A percentile compares a stretch with the other conserved stretches of the same genome.
Conservation (phyloP, 2,888 invertebrate species). For the Spicauda simplicius region DNA sequence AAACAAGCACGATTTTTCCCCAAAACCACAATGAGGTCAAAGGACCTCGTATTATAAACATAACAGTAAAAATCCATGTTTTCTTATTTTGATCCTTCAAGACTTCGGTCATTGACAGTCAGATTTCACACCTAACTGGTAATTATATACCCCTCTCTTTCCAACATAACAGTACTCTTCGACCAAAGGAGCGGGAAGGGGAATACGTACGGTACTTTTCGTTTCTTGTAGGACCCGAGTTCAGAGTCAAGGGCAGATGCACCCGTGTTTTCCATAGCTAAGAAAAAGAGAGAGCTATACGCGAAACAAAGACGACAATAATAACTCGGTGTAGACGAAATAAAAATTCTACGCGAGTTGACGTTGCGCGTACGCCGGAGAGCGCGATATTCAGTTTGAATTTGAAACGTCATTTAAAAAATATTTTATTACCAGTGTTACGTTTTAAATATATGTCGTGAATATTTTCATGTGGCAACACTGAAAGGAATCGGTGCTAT, state of each 20-base stretch:
- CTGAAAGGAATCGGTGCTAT: constrained; percentile 5
- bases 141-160: constrained; percentile 59
- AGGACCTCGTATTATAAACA: constrained; percentile 59
- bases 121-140: constrained; percentile 64
- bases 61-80: constrained; percentile 66
- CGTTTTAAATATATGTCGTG: neutral
- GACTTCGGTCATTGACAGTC: constrained; percentile 79
- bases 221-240: constrained; percentile 58
- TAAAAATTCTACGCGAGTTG: constrained; percentile 54
- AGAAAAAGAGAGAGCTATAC: constrained; percentile 52
- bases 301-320: constrained; percentile 52
- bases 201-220: constrained; percentile 72
- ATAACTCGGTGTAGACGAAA: constrained; percentile 58
- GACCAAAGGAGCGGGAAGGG: constrained; percentile 52
- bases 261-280: constrained; percentile 55
- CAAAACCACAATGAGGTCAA: constrained; percentile 51
- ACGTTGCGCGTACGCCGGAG: constrained; percentile 62
- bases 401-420: constrained; percentile 48
- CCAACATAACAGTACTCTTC: constrained; percentile 42
- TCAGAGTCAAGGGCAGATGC: constrained; percentile 79
- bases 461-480: constrained; percentile 24
- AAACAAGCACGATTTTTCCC: neutral
- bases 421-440: constrained; percentile 36
- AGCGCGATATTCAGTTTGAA: constrained; percentile 48
- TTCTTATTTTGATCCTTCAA: constrained; percentile 72